phyloP scores from a whole-genome alignment of 2,113 vertebrate genomes.

The Corythaeola cristata region DNA sequence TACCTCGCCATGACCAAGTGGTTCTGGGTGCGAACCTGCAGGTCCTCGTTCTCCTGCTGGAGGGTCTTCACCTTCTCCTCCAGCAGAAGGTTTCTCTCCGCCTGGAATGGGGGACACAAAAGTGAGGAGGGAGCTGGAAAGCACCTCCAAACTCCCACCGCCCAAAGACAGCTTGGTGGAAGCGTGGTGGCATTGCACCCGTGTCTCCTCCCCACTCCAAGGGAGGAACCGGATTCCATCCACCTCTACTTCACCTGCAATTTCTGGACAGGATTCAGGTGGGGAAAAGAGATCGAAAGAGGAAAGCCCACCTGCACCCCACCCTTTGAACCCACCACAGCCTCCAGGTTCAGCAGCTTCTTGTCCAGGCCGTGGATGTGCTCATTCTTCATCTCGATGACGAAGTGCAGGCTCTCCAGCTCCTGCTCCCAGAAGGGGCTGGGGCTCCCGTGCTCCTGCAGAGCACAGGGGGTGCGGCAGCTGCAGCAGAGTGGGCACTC shows the following conservation, averaged over 20 bases:
- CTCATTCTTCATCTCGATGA: constrained; percentile 93
- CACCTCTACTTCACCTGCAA: neutral
- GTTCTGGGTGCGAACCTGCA: constrained; percentile 81
- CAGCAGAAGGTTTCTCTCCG: constrained; percentile 82
- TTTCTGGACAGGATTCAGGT: neutral
- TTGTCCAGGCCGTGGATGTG: constrained; percentile 82
- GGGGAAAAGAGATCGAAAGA: neutral
- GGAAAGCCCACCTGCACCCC: neutral
- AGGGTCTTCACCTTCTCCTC: constrained; percentile 84
- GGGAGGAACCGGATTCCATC: neutral
- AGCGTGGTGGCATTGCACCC: fast-evolving
- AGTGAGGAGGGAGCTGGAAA: neutral
- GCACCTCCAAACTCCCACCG: fast-evolving
- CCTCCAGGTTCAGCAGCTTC: constrained; percentile 84
- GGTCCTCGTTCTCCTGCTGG: constrained; percentile 90
- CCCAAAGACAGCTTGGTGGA: neutral
- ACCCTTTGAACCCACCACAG: constrained; percentile 72
- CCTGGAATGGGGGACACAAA: constrained; percentile 61
- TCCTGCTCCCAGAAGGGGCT: constrained; percentile 95
- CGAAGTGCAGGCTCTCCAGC: constrained; percentile 92
- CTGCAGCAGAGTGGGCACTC: fast-evolving
- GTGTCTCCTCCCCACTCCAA: fast-evolving
- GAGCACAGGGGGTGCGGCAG: neutral
- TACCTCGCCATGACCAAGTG: constrained; percentile 83
- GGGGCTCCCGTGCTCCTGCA: constrained; percentile 87